Percentiles rank a stretch among this genome's conserved stretches.
phyloP scores from a whole-genome alignment of 2,888 invertebrate species.

The Ochropleura leucogaster region DNA sequence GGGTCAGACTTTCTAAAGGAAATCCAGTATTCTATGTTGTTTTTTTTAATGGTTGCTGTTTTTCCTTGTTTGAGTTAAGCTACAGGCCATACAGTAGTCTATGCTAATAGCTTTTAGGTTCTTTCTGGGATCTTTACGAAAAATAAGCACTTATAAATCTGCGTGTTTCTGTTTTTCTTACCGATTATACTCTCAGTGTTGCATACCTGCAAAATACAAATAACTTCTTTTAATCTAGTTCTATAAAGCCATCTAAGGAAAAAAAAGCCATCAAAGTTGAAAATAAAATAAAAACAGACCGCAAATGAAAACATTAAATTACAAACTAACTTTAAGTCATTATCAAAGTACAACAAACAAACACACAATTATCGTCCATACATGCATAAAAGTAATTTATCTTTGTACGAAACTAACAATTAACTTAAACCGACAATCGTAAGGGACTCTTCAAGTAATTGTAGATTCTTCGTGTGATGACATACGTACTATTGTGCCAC shows the following conservation, averaged over 20 bases:
- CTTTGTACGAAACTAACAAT: conserved; percentile 54
- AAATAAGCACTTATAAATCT: neutral
- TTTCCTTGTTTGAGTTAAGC: neutral
- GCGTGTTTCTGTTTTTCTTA: neutral
- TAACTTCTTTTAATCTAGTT: neutral
- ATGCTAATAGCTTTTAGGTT: neutral
- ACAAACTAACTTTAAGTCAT: conserved; percentile 33
- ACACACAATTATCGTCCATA: conserved; percentile 49
- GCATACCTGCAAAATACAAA: conserved; percentile 34
- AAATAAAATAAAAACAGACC: conserved; percentile 32
- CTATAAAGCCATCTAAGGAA: conserved; percentile 28
- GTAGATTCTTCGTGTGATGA: conserved; percentile 63
- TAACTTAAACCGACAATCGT: conserved; percentile 73
- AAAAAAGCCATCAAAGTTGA: conserved; percentile 30
- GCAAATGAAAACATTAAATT: conserved; percentile 53
- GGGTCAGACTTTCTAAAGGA: neutral
- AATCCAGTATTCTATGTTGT: neutral
- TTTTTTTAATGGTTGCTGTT: neutral
- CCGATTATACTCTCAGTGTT: neutral
- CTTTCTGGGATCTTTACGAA: neutral
- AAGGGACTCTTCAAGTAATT: conserved; percentile 78
- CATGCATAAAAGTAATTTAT: conserved; percentile 34
- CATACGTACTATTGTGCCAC: conserved; percentile 63
- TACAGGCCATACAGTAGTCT: neutral
- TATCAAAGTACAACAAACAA: conserved; percentile 45